These are phyloP conservation scores for Coelopa frigida DNA, from an alignment of 1,140 invertebrate species.

Conservation along the genomic window DNA sequence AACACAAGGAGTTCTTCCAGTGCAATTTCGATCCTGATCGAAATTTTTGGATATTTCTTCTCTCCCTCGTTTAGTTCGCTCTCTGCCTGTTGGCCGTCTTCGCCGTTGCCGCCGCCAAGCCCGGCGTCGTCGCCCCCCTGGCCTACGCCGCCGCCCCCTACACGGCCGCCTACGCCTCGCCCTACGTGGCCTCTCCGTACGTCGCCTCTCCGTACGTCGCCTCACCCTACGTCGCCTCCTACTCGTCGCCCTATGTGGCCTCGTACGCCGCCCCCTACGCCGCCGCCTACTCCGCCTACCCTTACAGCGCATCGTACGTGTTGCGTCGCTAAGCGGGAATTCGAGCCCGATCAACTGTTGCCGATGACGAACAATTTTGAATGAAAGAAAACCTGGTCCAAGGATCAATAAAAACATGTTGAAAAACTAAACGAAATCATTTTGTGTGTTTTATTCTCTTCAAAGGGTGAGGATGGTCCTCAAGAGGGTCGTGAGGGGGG, in stretches of 20 bases:
- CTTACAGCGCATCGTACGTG: constrained; percentile 3
- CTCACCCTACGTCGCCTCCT: constrained; percentile 14
- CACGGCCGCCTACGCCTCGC: constrained; percentile 18
- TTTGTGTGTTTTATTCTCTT: constrained; percentile 4
- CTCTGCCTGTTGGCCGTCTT: constrained; percentile 33
- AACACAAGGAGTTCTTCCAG: not conserved
- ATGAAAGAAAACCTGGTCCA: too few relatives aligned
- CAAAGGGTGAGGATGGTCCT: too few relatives aligned
- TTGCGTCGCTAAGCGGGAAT: not conserved
- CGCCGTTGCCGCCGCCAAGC: constrained; percentile 34
- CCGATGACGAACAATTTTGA: too few relatives aligned
- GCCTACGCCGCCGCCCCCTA: constrained; percentile 1
- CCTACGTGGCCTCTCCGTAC: constrained; percentile 17
- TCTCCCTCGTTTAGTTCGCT: constrained; percentile 25
- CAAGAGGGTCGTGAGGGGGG: too few relatives aligned
- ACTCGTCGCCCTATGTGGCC: constrained; percentile 13
- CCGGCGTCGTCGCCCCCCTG: constrained; percentile 26
- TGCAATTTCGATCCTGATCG: not conserved
- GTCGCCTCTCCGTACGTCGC: constrained; percentile 15
- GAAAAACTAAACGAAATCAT: not conserved
- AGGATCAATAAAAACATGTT: too few relatives aligned
- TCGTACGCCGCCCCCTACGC: constrained; percentile 6
- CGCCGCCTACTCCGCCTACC: constrained; percentile 9
- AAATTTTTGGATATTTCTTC: constrained; percentile 2
- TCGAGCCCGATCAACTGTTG: too few relatives aligned